Evolutionary conservation across 2,113 vertebrate genomes (phyloP).

Genomic region (Himantopus leucocephalus): DNA sequence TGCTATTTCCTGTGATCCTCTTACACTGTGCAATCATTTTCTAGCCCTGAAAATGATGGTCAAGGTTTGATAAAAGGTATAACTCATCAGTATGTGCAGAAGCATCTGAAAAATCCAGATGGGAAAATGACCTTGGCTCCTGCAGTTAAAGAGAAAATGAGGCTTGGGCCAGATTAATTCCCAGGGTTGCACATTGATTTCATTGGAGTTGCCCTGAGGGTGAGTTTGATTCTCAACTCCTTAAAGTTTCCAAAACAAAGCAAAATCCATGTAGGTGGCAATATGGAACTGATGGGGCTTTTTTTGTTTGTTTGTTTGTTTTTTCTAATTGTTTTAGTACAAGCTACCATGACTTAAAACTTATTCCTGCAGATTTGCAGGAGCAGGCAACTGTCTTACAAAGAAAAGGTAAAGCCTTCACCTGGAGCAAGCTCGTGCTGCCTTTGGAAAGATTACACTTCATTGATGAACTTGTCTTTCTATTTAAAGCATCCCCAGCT

Average conservation of each 20-base stretch:
- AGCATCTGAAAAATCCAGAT: constrained; percentile 36
- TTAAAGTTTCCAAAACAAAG: neutral
- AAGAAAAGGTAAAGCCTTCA: neutral
- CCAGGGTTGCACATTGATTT: neutral
- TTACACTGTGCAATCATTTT: neutral
- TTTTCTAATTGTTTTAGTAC: neutral
- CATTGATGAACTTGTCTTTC: neutral
- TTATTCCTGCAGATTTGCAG: neutral
- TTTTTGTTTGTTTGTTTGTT: neutral
- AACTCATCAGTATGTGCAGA: constrained; percentile 42
- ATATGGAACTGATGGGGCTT: neutral
- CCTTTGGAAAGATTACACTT: neutral
- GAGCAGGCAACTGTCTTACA: neutral
- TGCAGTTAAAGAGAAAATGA: constrained; percentile 52
- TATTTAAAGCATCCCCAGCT: neutral
- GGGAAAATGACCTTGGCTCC: constrained; percentile 52
- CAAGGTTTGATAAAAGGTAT: constrained; percentile 22
- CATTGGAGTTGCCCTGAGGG: neutral
- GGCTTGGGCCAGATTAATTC: constrained; percentile 46
- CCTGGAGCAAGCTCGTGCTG: neutral
- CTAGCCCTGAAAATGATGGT: neutral
- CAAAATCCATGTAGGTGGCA: neutral
- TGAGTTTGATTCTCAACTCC: neutral
- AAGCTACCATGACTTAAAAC: neutral
- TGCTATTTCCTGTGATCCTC: neutral